These are phyloP conservation scores for Rhinophrynus dorsalis DNA, from an alignment of 2,797 vertebrate species.

Conservation along the genomic window DNA sequence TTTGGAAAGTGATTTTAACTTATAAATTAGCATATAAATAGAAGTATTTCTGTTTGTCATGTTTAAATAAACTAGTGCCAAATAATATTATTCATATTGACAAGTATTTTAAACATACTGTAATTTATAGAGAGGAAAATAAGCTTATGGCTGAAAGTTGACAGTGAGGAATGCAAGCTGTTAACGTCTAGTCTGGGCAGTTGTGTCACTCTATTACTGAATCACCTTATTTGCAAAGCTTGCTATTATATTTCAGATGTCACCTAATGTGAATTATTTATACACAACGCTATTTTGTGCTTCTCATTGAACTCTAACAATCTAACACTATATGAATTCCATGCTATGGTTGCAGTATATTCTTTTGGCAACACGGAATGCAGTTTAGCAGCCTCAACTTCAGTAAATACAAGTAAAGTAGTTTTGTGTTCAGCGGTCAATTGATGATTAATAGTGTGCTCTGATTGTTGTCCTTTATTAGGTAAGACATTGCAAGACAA, in stretches of 20 bases:
- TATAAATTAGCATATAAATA: constrained; percentile 47
- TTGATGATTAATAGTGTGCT: no score
- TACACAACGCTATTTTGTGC: neutral
- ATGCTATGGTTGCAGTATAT: no score
- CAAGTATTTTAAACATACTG: constrained; percentile 42
- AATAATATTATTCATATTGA: constrained; percentile 50
- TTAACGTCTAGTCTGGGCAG: constrained; percentile 36
- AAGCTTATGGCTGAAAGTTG: constrained; percentile 40
- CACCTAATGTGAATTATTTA: constrained; percentile 44
- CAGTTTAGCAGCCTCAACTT: no score
- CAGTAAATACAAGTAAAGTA: no score
- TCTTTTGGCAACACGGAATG: no score
- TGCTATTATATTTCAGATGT: constrained; percentile 32
- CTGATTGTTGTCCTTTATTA: no score
- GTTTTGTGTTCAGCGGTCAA: no score
- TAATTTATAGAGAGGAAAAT: constrained; percentile 47
- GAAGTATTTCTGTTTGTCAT: constrained; percentile 28
- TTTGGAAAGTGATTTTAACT: constrained; percentile 16
- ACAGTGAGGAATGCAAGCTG: constrained; percentile 41
- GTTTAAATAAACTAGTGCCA: constrained; percentile 34
- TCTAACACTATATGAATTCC: no score
- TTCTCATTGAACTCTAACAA: neutral
- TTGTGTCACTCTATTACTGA: constrained; percentile 30
- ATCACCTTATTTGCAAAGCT: constrained; percentile 34
- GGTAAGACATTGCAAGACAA: no score